phyloP scores from a whole-genome alignment of 2,113 vertebrate species.

The Nipponia nippon region DNA sequence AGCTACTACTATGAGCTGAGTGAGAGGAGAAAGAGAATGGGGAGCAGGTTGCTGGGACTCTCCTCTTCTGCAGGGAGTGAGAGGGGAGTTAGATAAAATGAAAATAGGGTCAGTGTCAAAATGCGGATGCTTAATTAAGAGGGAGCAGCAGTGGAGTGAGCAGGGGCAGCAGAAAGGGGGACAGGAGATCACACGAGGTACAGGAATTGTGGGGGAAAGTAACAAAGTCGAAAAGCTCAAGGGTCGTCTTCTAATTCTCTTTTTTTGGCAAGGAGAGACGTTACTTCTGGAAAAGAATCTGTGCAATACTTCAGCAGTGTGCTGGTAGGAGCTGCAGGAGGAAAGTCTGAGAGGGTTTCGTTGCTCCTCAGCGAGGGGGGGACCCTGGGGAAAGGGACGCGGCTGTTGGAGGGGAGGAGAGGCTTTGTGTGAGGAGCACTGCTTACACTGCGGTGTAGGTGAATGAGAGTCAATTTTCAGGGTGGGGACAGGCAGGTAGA shows the following conservation, averaged over 20 bases:
- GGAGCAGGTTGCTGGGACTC: neutral
- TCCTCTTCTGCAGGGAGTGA: neutral
- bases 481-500: neutral
- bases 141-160: neutral
- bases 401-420: neutral
- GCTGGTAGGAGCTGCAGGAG: neutral
- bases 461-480: neutral
- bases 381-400: neutral
- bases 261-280: neutral
- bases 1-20: neutral
- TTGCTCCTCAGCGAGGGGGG: accelerated
- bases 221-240: neutral
- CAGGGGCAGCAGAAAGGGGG: neutral
- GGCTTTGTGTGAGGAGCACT: neutral
- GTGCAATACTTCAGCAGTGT: neutral
- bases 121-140: neutral
- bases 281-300: neutral
- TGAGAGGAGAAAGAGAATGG: neutral
- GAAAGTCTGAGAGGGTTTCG: neutral
- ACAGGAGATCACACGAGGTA: neutral
- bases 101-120: neutral
- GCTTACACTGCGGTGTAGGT: neutral
- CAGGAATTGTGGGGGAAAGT: neutral
- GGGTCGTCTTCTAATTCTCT: neutral
- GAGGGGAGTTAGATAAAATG: neutral